phyloP scores from a whole-genome alignment of 2,888 invertebrate species.

The Ennomos fuscantarius region DNA sequence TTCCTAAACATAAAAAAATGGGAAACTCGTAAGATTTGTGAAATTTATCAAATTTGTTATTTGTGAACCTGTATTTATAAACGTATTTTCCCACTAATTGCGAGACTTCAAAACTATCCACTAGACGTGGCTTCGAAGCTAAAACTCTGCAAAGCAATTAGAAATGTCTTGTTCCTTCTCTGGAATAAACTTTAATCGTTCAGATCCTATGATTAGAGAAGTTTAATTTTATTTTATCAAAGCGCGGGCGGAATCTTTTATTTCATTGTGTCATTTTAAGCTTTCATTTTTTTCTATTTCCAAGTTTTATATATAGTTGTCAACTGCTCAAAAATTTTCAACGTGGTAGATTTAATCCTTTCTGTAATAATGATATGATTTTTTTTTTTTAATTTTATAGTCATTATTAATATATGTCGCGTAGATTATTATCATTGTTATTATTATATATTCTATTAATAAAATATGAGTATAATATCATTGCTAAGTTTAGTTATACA shows the following conservation, averaged over 20 bases:
- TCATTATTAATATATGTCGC: too few relatives aligned
- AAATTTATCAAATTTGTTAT: background rate
- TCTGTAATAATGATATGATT: too few relatives aligned
- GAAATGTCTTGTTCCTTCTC: constrained; percentile 42
- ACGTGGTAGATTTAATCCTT: background rate
- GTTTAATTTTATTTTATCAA: constrained; percentile 42
- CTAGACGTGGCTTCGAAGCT: constrained; percentile 39
- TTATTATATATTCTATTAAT: too few relatives aligned
- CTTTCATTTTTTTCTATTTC: too few relatives aligned
- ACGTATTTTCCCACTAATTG: constrained; percentile 28
- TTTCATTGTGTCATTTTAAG: constrained; percentile 1
- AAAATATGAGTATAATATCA: too few relatives aligned
- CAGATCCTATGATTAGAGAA: constrained; percentile 41
- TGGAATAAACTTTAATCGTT: constrained; percentile 44
- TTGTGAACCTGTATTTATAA: constrained; percentile 17
- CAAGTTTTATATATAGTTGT: too few relatives aligned
- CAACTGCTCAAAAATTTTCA: too few relatives aligned
- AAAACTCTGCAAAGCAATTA: constrained; percentile 50
- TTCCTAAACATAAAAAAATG: too few relatives aligned
- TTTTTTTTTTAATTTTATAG: too few relatives aligned
- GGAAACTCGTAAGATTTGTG: too few relatives aligned
- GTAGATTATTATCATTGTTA: too few relatives aligned
- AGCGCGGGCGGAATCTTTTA: constrained; percentile 12
- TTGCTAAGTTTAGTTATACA: too few relatives aligned
- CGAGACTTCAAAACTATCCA: constrained; percentile 34